phyloP scores from a whole-genome alignment of 2,113 vertebrate species.

The Rhinopithecus roxellana region DNA sequence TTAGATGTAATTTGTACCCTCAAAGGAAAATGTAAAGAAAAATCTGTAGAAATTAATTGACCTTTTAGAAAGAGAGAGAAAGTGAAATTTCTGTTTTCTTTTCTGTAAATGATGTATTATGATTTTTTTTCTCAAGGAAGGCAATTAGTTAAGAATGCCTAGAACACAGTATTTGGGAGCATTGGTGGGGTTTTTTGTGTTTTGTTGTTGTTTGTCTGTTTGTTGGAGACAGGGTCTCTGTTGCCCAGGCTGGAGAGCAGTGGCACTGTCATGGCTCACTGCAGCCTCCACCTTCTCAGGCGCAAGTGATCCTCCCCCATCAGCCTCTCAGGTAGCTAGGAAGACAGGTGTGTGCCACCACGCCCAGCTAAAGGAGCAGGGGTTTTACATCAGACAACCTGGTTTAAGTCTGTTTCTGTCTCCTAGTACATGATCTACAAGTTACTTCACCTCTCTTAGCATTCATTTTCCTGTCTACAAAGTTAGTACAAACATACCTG shows the following conservation, averaged over 20 bases:
- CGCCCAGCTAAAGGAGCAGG: too few relatives aligned
- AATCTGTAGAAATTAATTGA: neutral
- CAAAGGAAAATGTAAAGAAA: neutral
- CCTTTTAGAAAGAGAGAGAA: neutral
- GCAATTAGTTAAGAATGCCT: neutral
- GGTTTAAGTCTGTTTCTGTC: neutral
- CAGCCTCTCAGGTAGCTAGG: too few relatives aligned
- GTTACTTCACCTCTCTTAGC: neutral
- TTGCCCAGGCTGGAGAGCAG: too few relatives aligned
- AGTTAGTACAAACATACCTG: neutral
- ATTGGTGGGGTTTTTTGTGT: neutral
- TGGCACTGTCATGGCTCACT: too few relatives aligned
- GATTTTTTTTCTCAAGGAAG: neutral
- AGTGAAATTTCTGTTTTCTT: constrained; percentile 17
- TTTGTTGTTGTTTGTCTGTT: too few relatives aligned
- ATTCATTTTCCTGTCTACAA: neutral
- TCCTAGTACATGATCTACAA: neutral
- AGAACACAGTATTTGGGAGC: neutral
- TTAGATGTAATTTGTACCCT: neutral
- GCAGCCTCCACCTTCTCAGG: too few relatives aligned
- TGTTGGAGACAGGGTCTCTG: too few relatives aligned
- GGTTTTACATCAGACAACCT: neutral
- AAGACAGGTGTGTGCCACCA: too few relatives aligned
- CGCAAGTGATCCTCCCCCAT: too few relatives aligned
- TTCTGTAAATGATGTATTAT: neutral